These are phyloP conservation scores for Umimayanthus kanabou DNA, from an alignment of 92 coral and sea anemone species.

Conservation along the genomic window DNA sequence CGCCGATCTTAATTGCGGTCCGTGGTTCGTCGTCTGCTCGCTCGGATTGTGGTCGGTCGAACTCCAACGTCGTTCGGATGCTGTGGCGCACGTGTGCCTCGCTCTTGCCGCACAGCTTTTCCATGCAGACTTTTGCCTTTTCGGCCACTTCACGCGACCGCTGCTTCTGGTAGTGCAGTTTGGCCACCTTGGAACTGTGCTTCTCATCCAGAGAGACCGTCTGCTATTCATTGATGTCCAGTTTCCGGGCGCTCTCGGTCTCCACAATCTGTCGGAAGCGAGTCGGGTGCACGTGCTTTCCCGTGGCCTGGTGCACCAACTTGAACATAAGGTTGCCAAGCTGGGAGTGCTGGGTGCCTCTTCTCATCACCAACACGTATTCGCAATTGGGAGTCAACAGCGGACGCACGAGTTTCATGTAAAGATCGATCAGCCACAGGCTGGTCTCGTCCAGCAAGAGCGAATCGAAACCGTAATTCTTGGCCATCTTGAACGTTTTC, in stretches of 20 bases:
- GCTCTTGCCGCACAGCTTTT: conserved; percentile 39
- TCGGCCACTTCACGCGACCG: conserved; percentile 55
- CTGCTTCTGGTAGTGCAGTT: conserved; percentile 62
- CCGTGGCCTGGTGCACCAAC: conserved; percentile 55
- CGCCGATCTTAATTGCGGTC: too few species aligned
- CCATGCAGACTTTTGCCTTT: conserved; percentile 46
- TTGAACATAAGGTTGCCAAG: neutral
- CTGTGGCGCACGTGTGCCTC: conserved; percentile 20
- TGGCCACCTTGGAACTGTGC: conserved; percentile 63
- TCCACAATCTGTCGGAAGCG: conserved; percentile 59
- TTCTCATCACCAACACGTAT: conserved; percentile 54
- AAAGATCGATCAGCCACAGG: conserved; percentile 5
- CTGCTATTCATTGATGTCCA: conserved; percentile 33
- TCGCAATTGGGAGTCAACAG: conserved; percentile 45
- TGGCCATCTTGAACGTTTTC: conserved; percentile 45
- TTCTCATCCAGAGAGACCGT: conserved; percentile 60
- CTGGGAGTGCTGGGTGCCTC: conserved; percentile 50
- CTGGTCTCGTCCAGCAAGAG: conserved; percentile 13
- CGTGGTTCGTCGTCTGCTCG: too few species aligned
- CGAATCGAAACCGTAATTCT: conserved; percentile 39
- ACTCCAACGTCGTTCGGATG: too few species aligned
- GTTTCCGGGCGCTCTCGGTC: conserved; percentile 45
- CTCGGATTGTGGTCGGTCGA: too few species aligned
- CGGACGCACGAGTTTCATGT: conserved; percentile 38
- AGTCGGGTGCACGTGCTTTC: conserved; percentile 62